These are phyloP conservation scores for Desmodus rotundus DNA, from an alignment of 2,113 vertebrate genomes.

Conservation along the genomic window DNA sequence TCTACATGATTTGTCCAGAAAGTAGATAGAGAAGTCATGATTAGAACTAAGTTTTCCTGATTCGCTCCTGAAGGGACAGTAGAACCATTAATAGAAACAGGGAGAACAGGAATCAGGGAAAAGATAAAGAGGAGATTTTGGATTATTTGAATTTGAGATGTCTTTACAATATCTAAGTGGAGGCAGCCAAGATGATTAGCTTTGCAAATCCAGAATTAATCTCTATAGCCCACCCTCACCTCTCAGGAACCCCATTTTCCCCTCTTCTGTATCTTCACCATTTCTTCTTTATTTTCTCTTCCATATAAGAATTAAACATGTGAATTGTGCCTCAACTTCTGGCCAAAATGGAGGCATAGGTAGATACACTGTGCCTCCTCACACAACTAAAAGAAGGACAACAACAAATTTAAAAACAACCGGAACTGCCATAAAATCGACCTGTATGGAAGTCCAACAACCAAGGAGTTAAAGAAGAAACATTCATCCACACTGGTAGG, in stretches of 20 bases:
- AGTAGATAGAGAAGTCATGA: neutral
- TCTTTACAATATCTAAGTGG: neutral
- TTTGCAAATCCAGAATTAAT: neutral
- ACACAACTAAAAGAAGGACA: no score
- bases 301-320: neutral
- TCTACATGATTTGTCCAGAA: neutral
- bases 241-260: neutral
- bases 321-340: no score
- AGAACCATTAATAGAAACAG: neutral
- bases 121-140: neutral
- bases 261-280: neutral
- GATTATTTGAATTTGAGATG: neutral
- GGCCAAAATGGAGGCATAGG: no score
- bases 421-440: no score
- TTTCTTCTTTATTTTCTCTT: neutral
- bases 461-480: no score
- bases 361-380: no score
- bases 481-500: no score
- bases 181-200: neutral
- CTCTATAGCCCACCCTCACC: neutral
- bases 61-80: neutral
- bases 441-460: no score
- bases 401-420: no score
- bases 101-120: neutral
- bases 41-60: neutral